These are phyloP conservation scores for Coryphaenoides rupestris DNA, from an alignment of 2,113 vertebrate species.

Conservation along the genomic window DNA sequence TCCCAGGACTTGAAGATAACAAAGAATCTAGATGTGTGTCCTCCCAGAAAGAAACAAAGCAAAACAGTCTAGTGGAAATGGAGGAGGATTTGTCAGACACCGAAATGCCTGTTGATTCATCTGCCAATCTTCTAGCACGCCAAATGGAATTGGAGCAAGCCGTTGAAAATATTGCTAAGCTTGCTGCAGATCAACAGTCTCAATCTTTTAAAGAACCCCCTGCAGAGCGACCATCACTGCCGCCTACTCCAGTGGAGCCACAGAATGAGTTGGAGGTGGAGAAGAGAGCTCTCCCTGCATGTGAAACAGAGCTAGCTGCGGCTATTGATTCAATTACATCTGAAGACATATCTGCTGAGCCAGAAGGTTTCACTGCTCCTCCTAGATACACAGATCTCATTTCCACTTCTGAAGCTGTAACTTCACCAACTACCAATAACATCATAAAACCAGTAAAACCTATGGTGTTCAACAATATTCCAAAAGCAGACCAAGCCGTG, in stretches of 20 bases:
- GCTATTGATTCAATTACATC: conserved; percentile 96
- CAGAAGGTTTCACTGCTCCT: conserved; percentile 81
- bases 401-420: conserved; percentile 73
- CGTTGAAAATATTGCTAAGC: conserved; percentile 92
- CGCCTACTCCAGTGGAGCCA: conserved; percentile 61
- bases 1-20: conserved; percentile 55
- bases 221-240: conserved; percentile 61
- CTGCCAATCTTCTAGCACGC: conserved; percentile 78
- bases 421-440: conserved; percentile 71
- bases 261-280: conserved; percentile 77
- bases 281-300: conserved; percentile 86
- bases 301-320: conserved; percentile 92
- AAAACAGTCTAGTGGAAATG: conserved; percentile 65
- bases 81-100: conserved; percentile 72
- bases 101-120: conserved; percentile 70
- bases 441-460: conserved; percentile 81
- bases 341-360: conserved; percentile 82
- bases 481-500: conserved; percentile 64
- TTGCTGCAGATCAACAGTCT: conserved; percentile 76
- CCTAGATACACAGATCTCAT: conserved; percentile 68
- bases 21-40: conserved; percentile 59
- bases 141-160: conserved; percentile 94
- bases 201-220: conserved; percentile 80
- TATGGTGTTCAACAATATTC: conserved; percentile 76
- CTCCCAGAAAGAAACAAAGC: conserved; percentile 66